These are phyloP conservation scores for Hydra vulgaris DNA, from an alignment of 30 jellyfish, hydroid and myxozoan genomes.

Conservation along the genomic window DNA sequence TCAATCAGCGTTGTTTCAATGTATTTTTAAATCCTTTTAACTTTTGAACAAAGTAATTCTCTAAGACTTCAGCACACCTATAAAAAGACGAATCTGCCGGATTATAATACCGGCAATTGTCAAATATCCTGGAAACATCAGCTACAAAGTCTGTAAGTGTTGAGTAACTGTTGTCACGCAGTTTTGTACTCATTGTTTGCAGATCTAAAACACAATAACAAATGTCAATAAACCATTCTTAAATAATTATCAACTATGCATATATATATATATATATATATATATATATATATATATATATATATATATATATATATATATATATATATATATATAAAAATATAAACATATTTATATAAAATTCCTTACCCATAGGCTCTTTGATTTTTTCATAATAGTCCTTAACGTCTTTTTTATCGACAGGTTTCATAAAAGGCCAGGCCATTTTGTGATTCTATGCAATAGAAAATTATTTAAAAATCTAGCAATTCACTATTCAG, in stretches of 20 bases:
- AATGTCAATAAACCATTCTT: not conserved
- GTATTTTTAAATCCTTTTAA: slow-evolving; percentile 83
- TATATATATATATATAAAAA: too few relatives aligned
- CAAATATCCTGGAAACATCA: slow-evolving; percentile 89
- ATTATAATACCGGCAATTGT: slow-evolving; percentile 84
- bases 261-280: not conserved
- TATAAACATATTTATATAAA: too few relatives aligned
- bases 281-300: too few relatives aligned
- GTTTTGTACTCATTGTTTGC: slow-evolving; percentile 71
- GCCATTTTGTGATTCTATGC: slow-evolving; percentile 96
- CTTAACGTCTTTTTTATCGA: slow-evolving; percentile 56
- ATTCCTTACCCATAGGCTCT: slow-evolving; percentile 99
- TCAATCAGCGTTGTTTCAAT: slow-evolving; percentile 11
- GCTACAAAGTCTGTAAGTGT: slow-evolving; percentile 81
- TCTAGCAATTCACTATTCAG: not conserved
- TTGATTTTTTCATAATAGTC: slow-evolving; percentile 68
- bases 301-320: too few relatives aligned
- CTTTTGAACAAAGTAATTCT: slow-evolving; percentile 87
- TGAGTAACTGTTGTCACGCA: slow-evolving; percentile 44
- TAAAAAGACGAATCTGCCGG: slow-evolving; percentile 89
- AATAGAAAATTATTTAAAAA: not conserved
- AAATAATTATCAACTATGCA: not conserved
- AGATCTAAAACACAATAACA: slow-evolving; percentile 44
- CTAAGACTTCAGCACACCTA: slow-evolving; percentile 94
- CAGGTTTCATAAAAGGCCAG: slow-evolving; percentile 97